Conservation (phyloP, 2,888 invertebrate species). For the Machimus rusticus region DNA sequence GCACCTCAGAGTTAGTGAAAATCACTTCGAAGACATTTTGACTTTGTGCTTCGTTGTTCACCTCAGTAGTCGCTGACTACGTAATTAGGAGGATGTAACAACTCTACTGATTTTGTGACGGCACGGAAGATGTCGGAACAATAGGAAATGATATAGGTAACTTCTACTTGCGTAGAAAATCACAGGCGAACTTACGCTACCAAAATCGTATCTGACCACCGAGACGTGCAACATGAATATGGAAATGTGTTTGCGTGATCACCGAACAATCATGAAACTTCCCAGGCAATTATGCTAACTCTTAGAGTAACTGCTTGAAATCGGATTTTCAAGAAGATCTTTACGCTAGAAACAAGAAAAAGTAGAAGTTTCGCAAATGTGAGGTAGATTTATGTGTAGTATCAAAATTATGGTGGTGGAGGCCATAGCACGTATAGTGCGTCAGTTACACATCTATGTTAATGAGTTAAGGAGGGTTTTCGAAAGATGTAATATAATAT, state of each 20-base stretch:
- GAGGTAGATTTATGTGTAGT: not conserved
- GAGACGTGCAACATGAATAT: not conserved
- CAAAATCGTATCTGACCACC: not conserved
- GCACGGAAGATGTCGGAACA: not conserved
- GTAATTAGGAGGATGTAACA: not conserved
- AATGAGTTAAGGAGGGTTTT: no score
- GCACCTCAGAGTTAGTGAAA: not conserved
- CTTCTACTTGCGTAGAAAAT: not conserved
- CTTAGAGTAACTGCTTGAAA: not conserved
- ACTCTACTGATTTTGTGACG: not conserved
- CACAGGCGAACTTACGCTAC: not conserved
- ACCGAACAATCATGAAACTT: not conserved
- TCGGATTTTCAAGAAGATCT: not conserved
- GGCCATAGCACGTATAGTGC: not conserved
- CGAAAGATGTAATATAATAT: no score
- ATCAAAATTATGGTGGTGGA: not conserved
- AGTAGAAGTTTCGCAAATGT: not conserved
- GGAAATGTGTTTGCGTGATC: not conserved
- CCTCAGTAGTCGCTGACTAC: not conserved
- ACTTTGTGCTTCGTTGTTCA: no score
- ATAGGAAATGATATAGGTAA: not conserved
- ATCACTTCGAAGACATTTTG: not conserved
- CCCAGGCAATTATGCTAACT: not conserved
- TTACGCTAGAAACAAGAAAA: not conserved
- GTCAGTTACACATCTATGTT: not conserved